Conservation (phyloP, 2,888 invertebrate species). For the Apocheima hispidaria region DNA sequence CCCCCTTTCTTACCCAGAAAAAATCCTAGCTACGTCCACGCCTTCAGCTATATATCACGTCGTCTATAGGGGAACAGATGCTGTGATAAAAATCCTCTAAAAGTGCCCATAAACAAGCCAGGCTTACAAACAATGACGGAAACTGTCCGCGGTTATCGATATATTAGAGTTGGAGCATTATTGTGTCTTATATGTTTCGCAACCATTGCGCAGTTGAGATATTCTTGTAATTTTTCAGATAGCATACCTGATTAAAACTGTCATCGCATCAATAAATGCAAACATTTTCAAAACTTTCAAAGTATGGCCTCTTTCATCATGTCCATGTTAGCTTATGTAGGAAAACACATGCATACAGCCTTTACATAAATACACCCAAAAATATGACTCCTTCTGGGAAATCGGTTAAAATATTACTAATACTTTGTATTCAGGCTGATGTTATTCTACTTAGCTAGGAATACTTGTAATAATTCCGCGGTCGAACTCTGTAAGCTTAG, state of each 20-base stretch:
- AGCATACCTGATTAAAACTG: too few relatives aligned
- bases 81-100: conserved; percentile 63
- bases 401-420: background rate
- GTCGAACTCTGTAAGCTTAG: conserved; percentile 32
- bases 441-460: background rate
- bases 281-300: too few relatives aligned
- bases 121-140: conserved; percentile 45
- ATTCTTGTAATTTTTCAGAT: background rate
- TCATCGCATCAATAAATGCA: too few relatives aligned
- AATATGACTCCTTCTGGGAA: too few relatives aligned
- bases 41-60: conserved; percentile 63
- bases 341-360: too few relatives aligned
- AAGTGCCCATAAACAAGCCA: conserved; percentile 58
- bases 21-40: conserved; percentile 9
- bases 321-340: too few relatives aligned
- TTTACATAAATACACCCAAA: too few relatives aligned
- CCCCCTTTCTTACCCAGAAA: background rate
- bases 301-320: too few relatives aligned
- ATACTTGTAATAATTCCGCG: conserved; percentile 10
- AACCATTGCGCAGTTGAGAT: background rate
- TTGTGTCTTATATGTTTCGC: conserved; percentile 17
- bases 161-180: conserved; percentile 30
- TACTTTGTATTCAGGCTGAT: background rate
- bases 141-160: conserved; percentile 44
- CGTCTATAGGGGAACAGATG: conserved; percentile 52